A percentile compares a stretch with the other conserved stretches of the same genome.
These are phyloP conservation scores for Botia almorhae DNA, from an alignment of 2,797 vertebrate species.

Conservation along the genomic window DNA sequence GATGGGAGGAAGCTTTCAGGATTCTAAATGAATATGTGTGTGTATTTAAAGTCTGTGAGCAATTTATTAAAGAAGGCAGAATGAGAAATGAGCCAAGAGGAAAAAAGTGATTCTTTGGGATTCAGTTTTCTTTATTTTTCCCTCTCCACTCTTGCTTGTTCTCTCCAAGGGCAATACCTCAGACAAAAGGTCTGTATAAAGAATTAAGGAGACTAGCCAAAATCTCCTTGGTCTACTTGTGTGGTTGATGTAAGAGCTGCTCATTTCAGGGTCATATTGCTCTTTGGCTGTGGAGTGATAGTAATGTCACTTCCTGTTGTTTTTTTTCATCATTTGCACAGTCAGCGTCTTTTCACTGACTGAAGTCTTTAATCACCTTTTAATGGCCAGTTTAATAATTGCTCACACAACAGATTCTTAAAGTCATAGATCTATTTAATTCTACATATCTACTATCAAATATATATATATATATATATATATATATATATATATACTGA, in stretches of 20 bases:
- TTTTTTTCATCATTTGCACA: not conserved
- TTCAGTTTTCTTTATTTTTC: not conserved
- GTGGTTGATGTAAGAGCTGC: not conserved
- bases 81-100: not conserved
- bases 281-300: constrained; percentile 3
- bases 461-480: no score
- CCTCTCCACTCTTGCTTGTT: not conserved
- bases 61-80: not conserved
- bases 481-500: not conserved
- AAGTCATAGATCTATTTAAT: not conserved
- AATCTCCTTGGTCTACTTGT: constrained; percentile 12
- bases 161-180: not conserved
- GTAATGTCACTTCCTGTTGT: constrained; percentile 20
- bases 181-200: constrained; percentile 20
- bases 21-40: not conserved
- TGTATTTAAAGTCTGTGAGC: not conserved
- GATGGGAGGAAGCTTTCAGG: not conserved
- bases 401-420: not conserved
- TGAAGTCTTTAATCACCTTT: constrained; percentile 1
- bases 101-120: not conserved
- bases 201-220: constrained; percentile 9
- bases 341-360: constrained; percentile 12
- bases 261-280: constrained; percentile 9
- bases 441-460: no score
- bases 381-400: not conserved